Conservation (phyloP, 2,888 invertebrate species). For the Clusia tigrina region DNA sequence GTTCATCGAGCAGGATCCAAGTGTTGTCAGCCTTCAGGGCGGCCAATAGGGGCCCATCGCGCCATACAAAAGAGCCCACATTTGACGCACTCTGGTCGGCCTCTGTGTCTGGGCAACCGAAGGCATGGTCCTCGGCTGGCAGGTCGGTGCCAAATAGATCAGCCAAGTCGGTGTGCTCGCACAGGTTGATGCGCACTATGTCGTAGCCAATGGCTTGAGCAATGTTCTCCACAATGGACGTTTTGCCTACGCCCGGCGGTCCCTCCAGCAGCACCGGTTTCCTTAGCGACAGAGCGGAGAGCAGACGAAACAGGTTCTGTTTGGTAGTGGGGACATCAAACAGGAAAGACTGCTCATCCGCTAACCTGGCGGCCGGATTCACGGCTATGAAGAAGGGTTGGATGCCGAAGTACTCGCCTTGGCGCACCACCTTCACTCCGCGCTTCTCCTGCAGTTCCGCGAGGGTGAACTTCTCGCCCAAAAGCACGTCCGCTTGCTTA, state of each 20-base stretch:
- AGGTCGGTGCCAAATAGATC: slow-evolving; percentile 98
- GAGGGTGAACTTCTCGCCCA: slow-evolving; percentile 62
- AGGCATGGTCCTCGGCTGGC: slow-evolving; percentile 83
- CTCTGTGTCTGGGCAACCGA: slow-evolving; percentile 29
- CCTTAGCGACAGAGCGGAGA: slow-evolving; percentile 88
- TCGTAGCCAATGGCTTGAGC: slow-evolving; percentile 84
- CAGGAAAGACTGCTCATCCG: slow-evolving; percentile 67
- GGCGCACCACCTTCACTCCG: slow-evolving; percentile 48
- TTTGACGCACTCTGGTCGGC: slow-evolving; percentile 39
- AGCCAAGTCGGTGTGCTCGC: slow-evolving; percentile 98
- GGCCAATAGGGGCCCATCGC: slow-evolving; percentile 93
- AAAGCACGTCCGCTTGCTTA: slow-evolving; percentile 66
- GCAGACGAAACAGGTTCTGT: slow-evolving; percentile 81
- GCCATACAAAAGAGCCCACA: slow-evolving; percentile 91
- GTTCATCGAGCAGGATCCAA: slow-evolving; percentile 97
- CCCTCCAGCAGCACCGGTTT: slow-evolving; percentile 96
- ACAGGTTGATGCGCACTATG: slow-evolving; percentile 93
- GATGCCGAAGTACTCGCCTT: slow-evolving; percentile 71
- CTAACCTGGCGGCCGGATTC: slow-evolving; percentile 39
- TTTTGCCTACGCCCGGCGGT: slow-evolving; percentile 98
- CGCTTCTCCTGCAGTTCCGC: slow-evolving; percentile 60
- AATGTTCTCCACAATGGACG: slow-evolving; percentile 89
- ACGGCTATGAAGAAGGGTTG: slow-evolving; percentile 74
- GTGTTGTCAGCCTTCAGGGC: slow-evolving; percentile 87
- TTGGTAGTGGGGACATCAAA: slow-evolving; percentile 82